Percentiles rank a stretch among this genome's conserved stretches.
These are phyloP conservation scores for Cygnus atratus DNA, from an alignment of 2,113 vertebrate species.

Conservation along the genomic window DNA sequence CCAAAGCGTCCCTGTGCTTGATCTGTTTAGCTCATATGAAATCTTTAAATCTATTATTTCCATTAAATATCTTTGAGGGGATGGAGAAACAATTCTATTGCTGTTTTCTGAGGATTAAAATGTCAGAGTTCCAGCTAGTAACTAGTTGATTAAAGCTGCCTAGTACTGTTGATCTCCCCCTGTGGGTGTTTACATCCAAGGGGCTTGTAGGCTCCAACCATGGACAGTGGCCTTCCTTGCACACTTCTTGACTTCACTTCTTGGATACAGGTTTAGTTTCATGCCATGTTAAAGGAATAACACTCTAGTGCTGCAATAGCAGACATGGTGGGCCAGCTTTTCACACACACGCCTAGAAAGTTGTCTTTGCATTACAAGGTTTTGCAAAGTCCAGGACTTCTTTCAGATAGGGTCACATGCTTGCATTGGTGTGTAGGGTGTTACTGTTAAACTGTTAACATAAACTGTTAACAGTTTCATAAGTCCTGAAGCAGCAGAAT, in stretches of 20 bases:
- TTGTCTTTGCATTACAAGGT: not conserved
- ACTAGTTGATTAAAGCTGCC: not conserved
- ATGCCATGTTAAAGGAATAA: not conserved
- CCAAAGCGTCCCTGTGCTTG: not conserved
- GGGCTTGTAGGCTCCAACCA: not conserved
- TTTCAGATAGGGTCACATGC: not conserved
- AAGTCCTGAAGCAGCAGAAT: not conserved
- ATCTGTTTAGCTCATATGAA: not conserved
- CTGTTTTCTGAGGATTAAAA: not conserved
- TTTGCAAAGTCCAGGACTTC: not conserved
- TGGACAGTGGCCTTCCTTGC: not conserved
- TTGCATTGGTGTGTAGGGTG: not conserved
- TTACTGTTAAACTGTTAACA: not conserved
- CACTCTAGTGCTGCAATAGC: not conserved
- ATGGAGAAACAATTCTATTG: not conserved
- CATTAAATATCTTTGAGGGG: not conserved
- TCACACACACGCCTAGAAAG: accelerated
- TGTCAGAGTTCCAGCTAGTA: not conserved
- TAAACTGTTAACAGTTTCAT: not conserved
- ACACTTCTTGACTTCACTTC: not conserved
- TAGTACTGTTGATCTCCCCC: not conserved
- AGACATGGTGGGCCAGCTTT: not conserved
- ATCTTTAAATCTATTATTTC: not conserved
- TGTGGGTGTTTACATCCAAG: not conserved
- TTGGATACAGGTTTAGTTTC: not conserved